Conservation (phyloP, 2,888 invertebrate species). For the Eilema sororculum region DNA sequence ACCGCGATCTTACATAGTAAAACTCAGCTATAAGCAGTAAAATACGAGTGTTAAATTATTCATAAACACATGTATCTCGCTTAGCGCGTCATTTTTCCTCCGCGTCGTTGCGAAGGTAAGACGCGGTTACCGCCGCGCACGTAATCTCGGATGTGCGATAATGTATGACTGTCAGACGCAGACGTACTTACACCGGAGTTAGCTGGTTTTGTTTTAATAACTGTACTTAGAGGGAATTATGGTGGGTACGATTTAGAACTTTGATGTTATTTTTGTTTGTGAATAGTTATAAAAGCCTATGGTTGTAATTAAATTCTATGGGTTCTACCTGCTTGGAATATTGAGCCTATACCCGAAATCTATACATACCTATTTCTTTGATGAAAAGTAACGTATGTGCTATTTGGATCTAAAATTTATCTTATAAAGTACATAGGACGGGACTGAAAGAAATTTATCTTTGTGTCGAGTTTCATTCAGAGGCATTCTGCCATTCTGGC, state of each 20-base stretch:
- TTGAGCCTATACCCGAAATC: too few species aligned
- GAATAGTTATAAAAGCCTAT: too few species aligned
- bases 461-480: too few species aligned
- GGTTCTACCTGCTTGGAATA: too few species aligned
- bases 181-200: constrained; percentile 26
- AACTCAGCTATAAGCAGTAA: constrained; percentile 34
- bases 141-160: constrained; percentile 49
- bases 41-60: constrained; percentile 57
- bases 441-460: too few species aligned
- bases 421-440: not conserved
- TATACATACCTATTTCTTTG: too few species aligned
- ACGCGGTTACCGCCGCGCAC: constrained; percentile 42
- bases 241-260: constrained; percentile 22
- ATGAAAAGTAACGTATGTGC: not conserved
- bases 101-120: constrained; percentile 36
- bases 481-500: too few species aligned
- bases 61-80: constrained; percentile 58
- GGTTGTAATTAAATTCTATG: too few species aligned
- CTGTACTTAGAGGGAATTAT: constrained; percentile 48
- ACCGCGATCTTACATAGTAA: constrained; percentile 1
- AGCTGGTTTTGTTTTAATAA: constrained; percentile 54
- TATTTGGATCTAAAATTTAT: too few species aligned
- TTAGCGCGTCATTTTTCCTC: constrained; percentile 60
- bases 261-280: constrained; percentile 28
- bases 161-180: constrained; percentile 45